Evolutionary conservation across 2,797 vertebrate genomes (phyloP), one percentile per base, ranked within the genome.

Genomic region (Pogoniulus pusillus): DNA sequence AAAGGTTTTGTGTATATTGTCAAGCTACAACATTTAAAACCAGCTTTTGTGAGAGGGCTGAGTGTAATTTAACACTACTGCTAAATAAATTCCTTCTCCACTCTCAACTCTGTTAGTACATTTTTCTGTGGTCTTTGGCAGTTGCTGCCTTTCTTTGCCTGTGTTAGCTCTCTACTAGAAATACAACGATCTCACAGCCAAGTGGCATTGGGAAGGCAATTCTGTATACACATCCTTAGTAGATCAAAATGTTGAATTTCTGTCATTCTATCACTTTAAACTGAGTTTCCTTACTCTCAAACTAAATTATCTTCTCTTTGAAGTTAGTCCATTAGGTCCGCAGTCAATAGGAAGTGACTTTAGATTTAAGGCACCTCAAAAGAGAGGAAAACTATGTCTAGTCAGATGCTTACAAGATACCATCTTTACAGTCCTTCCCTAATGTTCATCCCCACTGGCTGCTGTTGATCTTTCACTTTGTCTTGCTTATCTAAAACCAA

Each of bases 401-500:
- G 18, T 18, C 71, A 82, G 84, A 89, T 53, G 41, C 62, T 73
- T 80, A 75, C 30, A 84, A 86, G 83, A 74, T 60, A 66, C 18
- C 58, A 13, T 74, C 90, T 93, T 51, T 76, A 59, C 49, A 85
- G 69, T 30, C 72, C 85, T 97, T 91, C 96, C 93, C 93, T 92
- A 95, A 95, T 89, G 85, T 84, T 96, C 93, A 79, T 90, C 92
- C 82, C 93, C 93, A 97, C 97, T 96, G 96, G 95, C 98, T 97
- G 97, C 94, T 96, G 97, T 97, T 98, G 97, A 98, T 98, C 97
- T 98, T 97, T 98, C 98, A 98, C 97, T 98, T 98, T 98, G 97
- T 98, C 98, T 98, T 98, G 98, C 98, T 99, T 98, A 98, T 98
- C 97, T 98, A 98, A 98, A 98, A 98, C 98, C 98, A 98, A 98